These are phyloP conservation scores for Gymnodraco acuticeps DNA, from an alignment of 2,797 vertebrate genomes.

Conservation along the genomic window DNA sequence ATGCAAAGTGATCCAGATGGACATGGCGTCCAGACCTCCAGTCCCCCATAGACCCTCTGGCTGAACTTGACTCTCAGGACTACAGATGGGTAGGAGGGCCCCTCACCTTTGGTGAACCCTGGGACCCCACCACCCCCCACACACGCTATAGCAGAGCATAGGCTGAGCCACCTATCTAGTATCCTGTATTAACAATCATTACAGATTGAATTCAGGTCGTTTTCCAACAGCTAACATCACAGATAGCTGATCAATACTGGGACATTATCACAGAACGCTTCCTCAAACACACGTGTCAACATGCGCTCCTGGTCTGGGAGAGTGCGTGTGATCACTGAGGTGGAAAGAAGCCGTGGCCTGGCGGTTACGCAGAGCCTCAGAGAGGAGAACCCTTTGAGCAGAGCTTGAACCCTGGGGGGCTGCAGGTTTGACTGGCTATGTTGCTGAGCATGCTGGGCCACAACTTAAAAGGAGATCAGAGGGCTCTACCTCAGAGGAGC, in stretches of 20 bases:
- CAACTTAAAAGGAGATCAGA: constrained; percentile 80
- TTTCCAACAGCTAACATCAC: constrained; percentile 75
- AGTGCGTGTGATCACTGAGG: constrained; percentile 70
- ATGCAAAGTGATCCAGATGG: constrained; percentile 87
- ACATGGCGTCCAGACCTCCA: constrained; percentile 78
- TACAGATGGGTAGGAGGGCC: constrained; percentile 82
- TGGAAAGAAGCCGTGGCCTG: constrained; percentile 69
- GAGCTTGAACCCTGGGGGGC: constrained; percentile 72
- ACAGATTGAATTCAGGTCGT: constrained; percentile 77
- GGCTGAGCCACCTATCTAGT: constrained; percentile 44
- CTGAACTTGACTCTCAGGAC: constrained; percentile 87
- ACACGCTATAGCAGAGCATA: constrained; percentile 30
- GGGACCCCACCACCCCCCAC: constrained; percentile 53
- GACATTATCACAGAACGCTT: constrained; percentile 82
- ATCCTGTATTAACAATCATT: constrained; percentile 65
- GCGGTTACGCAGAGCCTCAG: constrained; percentile 58
- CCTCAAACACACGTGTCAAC: constrained; percentile 82
- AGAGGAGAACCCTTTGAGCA: constrained; percentile 73
- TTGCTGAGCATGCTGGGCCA: constrained; percentile 74
- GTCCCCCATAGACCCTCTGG: constrained; percentile 78
- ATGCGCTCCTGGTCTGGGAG: constrained; percentile 56
- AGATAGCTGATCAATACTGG: constrained; percentile 83
- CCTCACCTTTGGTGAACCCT: constrained; percentile 82
- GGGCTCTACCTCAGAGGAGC: constrained; percentile 68
- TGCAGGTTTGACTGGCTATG: constrained; percentile 67